Percentiles rank a stretch among this genome's conserved stretches.
Evolutionary conservation across 1,140 invertebrate species (phyloP).

Genomic region (Drosophila athabasca): DNA sequence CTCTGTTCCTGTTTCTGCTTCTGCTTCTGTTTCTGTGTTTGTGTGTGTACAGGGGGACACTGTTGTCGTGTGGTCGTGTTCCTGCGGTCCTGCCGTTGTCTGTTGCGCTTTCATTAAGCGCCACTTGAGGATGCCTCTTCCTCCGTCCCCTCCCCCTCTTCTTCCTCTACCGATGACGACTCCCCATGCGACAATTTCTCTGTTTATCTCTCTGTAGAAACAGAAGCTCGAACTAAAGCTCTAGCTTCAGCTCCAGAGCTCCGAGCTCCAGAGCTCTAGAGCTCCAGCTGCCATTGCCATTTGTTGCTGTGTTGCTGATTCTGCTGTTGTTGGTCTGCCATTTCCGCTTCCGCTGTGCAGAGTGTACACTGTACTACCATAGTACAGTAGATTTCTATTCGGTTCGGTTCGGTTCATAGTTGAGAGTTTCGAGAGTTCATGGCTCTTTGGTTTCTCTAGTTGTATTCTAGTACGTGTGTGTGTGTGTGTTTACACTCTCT

Average conservation of each 20-base stretch:
- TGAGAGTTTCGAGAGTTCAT: slow-evolving; percentile 65
- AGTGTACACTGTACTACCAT: no score
- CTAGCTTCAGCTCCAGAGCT: background rate
- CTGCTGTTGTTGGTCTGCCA: slow-evolving; percentile 57
- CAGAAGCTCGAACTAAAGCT: slow-evolving; percentile 7
- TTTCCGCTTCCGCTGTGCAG: slow-evolving; percentile 66
- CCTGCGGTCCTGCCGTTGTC: slow-evolving; percentile 58
- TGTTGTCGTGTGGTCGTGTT: slow-evolving; percentile 49
- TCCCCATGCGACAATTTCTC: slow-evolving; percentile 45
- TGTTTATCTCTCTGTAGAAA: slow-evolving; percentile 23
- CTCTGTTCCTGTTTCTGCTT: background rate
- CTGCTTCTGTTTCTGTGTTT: background rate
- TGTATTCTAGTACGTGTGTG: background rate
- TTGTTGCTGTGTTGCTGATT: slow-evolving; percentile 34
- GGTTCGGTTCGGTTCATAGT: slow-evolving; percentile 32
- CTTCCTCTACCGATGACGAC: background rate
- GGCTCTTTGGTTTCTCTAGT: slow-evolving; percentile 46
- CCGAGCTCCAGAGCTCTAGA: background rate
- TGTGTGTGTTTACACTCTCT: slow-evolving; percentile 19
- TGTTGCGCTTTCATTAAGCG: slow-evolving; percentile 80
- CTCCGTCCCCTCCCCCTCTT: slow-evolving; percentile 3
- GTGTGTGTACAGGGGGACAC: no score
- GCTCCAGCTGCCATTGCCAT: slow-evolving; percentile 50
- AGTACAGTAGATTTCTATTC: slow-evolving; percentile 1
- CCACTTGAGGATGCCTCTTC: slow-evolving; percentile 66